These are phyloP conservation scores for Sorex araneus DNA, from an alignment of 2,113 vertebrate species.

Conservation along the genomic window DNA sequence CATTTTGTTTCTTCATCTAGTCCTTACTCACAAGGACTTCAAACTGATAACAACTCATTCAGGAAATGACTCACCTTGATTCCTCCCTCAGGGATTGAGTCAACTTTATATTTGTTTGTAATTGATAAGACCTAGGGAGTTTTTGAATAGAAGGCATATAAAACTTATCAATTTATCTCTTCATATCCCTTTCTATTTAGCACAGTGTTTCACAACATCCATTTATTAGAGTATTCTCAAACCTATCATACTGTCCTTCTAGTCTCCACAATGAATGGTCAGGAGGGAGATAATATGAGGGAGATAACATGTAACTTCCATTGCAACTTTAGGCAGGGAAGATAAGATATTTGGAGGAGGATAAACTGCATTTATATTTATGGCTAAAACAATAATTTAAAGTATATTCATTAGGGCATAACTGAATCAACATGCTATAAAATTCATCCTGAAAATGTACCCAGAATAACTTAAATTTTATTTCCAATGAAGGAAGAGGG, in stretches of 20 bases:
- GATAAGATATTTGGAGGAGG: background rate
- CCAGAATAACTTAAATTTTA: conserved; percentile 42
- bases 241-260: background rate
- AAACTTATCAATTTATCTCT: background rate
- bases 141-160: background rate
- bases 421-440: background rate
- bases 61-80: background rate
- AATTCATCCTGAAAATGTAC: conserved; percentile 1
- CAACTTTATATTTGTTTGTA: conserved; percentile 52
- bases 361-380: background rate
- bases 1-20: background rate
- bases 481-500: background rate
- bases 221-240: background rate
- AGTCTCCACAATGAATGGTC: background rate
- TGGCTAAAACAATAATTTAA: conserved; percentile 19
- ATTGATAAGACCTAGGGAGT: conserved; percentile 5
- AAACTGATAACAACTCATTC: background rate
- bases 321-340: background rate
- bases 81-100: background rate
- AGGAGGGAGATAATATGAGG: too few relatives aligned
- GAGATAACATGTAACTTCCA: background rate
- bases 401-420: background rate
- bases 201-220: background rate
- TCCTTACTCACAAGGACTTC: background rate
- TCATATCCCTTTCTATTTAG: background rate